Base-by-base conservation (phyloP, 1,140 invertebrate genomes). In the Euglossa dilemma region DNA sequence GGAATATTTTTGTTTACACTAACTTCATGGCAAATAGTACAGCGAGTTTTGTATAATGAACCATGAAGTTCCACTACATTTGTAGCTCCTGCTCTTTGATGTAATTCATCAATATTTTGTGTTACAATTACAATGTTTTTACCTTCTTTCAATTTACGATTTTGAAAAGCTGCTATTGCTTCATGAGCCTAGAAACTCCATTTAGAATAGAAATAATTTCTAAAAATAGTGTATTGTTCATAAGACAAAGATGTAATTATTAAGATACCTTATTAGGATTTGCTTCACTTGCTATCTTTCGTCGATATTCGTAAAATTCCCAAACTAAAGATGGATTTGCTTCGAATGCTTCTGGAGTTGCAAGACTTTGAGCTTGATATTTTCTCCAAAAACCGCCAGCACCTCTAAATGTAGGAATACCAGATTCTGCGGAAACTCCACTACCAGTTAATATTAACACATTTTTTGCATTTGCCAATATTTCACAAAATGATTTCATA, bases 71-170 rank as follows among this genome's bases (percentile, higher is more conserved):
- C 98, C 20, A 98, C 95, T 6, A 99, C 93, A 89, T 97, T 96
- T 85, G 96, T 94, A 25, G 97, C 97, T 6, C 98, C 98, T 25
- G 98, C 98, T 92, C 95, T 96, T 79, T 94, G 94, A 95, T 99
- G 98, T 20, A 99, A 94, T 66, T 97, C 97, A 95, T 99, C 98
- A 69, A 99, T 97, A 95, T 99, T 99, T 94, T 99, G 98, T 2
- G 98, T 99, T 56, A 99, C 96, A 4, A 98, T 94, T 54, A 95
- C 96, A 74, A 98, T 95, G 67, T 92, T 93, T 87, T 96, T 95
- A 6, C 96, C 96, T 89, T 96, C 93, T 43, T 94, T 90, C 84
- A 93, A 90, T 16, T 96, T 93, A 87, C 95, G 94, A 66, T 95
- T 94, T 94, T 98, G 97, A 94, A 96, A 97, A 83, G 97, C 95